phyloP scores from a whole-genome alignment of 2,113 vertebrate species.

The Callospermophilus lateralis region DNA sequence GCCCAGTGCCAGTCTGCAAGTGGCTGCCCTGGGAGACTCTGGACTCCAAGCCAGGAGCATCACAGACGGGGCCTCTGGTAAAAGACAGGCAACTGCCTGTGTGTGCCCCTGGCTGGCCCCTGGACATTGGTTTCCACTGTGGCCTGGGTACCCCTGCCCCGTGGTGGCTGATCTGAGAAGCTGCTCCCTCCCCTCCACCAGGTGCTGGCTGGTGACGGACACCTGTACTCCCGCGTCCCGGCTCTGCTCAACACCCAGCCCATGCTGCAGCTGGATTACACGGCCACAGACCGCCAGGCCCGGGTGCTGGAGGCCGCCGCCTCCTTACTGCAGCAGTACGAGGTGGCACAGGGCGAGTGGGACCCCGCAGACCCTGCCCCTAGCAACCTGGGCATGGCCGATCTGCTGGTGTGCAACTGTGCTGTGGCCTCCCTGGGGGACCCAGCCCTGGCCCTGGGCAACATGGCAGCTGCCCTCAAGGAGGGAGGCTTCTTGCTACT shows the following conservation, averaged over 20 bases:
- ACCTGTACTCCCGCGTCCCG: conserved; percentile 90
- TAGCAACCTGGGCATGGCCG: conserved; percentile 84
- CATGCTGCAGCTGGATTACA: conserved; percentile 92
- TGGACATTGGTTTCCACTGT: too few species aligned
- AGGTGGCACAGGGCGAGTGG: conserved; percentile 89
- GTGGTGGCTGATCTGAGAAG: too few species aligned
- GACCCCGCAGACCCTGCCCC: conserved; percentile 89
- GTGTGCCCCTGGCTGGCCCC: not conserved
- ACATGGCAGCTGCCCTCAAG: conserved; percentile 91
- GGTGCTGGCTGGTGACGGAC: conserved; percentile 92
- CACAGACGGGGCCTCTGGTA: too few species aligned
- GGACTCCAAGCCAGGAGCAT: not conserved
- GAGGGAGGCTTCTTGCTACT: conserved; percentile 94
- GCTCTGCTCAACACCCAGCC: conserved; percentile 92
- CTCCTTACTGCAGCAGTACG: conserved; percentile 86
- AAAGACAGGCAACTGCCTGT: not conserved
- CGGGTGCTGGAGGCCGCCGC: conserved; percentile 87
- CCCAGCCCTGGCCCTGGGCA: conserved; percentile 84
- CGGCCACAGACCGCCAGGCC: conserved; percentile 87
- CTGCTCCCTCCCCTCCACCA: not conserved
- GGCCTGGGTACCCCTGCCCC: too few species aligned
- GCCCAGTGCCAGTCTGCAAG: not conserved
- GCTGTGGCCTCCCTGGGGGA: conserved; percentile 82
- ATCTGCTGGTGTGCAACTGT: conserved; percentile 94
- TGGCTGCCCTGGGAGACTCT: not conserved